Evolutionary conservation across 1,140 invertebrate species (phyloP).

Genomic region (Hylyphantes graminicola): DNA sequence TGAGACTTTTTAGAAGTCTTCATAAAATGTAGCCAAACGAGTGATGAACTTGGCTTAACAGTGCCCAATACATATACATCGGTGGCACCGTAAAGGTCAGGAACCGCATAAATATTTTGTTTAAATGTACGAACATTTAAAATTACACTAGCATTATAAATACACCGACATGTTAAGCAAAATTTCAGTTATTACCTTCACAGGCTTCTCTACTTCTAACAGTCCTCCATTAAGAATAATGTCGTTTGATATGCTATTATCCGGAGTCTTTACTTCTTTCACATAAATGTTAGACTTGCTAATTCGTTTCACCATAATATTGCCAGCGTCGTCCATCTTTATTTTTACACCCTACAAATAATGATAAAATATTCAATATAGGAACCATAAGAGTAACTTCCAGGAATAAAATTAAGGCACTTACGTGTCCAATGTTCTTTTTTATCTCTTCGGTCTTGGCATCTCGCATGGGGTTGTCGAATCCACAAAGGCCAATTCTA

Average conservation of each 20-base stretch:
- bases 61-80: no score
- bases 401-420: slow-evolving; percentile 62
- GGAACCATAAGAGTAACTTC: neutral
- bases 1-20: no score
- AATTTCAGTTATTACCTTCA: slow-evolving; percentile 72
- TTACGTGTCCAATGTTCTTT: slow-evolving; percentile 88
- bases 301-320: slow-evolving; percentile 91
- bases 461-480: slow-evolving; percentile 94
- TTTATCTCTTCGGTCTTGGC: slow-evolving; percentile 90
- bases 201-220: slow-evolving; percentile 89
- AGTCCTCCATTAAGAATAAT: slow-evolving; percentile 86
- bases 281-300: slow-evolving; percentile 92
- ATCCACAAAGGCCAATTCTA: slow-evolving; percentile 91
- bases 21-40: no score
- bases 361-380: no score
- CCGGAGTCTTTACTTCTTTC: slow-evolving; percentile 74
- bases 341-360: slow-evolving; percentile 86
- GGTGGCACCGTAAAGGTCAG: no score
- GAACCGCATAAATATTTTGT: neutral
- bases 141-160: neutral
- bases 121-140: neutral
- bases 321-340: slow-evolving; percentile 94
- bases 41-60: no score
- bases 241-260: slow-evolving; percentile 86
- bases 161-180: neutral